Base-by-base conservation (phyloP, 2,113 vertebrate species). In the Nerophis ophidion region DNA sequence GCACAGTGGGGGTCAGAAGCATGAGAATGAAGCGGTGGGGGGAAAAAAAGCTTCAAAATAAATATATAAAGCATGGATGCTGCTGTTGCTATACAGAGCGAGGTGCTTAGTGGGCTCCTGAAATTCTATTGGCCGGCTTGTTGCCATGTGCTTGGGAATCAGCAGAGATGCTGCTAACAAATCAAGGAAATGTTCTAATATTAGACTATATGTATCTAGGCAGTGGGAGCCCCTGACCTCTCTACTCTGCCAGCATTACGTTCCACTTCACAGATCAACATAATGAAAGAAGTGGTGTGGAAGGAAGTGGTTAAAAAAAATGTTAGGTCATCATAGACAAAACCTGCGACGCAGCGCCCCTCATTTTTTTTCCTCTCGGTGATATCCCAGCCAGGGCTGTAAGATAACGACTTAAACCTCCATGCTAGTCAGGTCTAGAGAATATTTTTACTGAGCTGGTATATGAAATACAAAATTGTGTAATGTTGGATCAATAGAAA, bases 131-230 rank as follows among this genome's bases (percentile, higher is more conserved):
- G 85, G 85, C 52, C 75, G n/a, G 57, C 17, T 63, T 85, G 85
- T 87, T 87, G 82, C 83, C 83, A 87, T 87, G 85, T 86, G 83
- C 80, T 76, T 65, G 40, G 63, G 73, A 86, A 67, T 76, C 81
- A 83, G 84, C 85, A 84, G 82, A 83, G 85, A 87, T 82, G 81
- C 79, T 77, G 82, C 82, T 72, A 87, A 84, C 85, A 87, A 86
- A 87, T 87, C 81, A 87, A 87, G 83, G 85, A 87, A 86, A 83
- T 66, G 79, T 87, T 86, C 85, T 87, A 87, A 87, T 87, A 85
- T 87, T 87, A 87, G 85, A 87, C 83, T 86, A 80, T 84, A 87
- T 87, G 85, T 87, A 86, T 87, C 85, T 69, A 85, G 85, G 85
- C 85, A 87, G 83, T 70, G 66, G 80, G 81, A 87, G 73, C 79